These are phyloP conservation scores for Tylochromis polylepis DNA, from an alignment of 2,113 vertebrate species.

Conservation along the genomic window DNA sequence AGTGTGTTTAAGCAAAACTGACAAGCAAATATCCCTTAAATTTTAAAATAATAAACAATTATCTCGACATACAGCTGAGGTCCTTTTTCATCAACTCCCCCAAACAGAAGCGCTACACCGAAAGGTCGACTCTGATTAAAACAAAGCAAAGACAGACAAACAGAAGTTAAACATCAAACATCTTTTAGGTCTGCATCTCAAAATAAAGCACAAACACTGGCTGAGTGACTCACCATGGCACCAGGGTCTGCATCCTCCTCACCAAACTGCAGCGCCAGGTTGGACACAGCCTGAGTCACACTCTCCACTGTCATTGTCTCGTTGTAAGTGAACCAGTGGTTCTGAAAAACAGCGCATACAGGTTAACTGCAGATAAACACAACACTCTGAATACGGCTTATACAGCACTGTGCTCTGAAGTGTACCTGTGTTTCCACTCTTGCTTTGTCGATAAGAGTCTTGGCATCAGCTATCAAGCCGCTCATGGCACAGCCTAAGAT, in stretches of 20 bases:
- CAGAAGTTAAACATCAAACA: not conserved
- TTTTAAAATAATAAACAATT: not conserved
- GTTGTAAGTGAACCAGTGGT: conserved; percentile 99
- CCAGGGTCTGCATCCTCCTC: conserved; percentile 98
- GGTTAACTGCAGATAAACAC: not conserved
- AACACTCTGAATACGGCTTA: not conserved
- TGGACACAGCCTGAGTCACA: conserved; percentile 96
- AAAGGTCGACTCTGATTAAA: conserved; percentile 88
- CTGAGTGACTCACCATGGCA: conserved; percentile 82
- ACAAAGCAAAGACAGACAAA: not conserved
- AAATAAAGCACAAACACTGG: not conserved
- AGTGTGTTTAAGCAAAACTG: not conserved
- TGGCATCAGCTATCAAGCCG: conserved; percentile 96
- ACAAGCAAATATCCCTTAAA: not conserved
- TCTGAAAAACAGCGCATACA: conserved; percentile 67
- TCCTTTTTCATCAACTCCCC: conserved; percentile 96
- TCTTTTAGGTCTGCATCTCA: not conserved
- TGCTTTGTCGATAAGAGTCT: conserved; percentile 98
- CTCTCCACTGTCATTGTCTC: conserved; percentile 98
- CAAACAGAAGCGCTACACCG: conserved; percentile 93
- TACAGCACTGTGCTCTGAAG: not conserved
- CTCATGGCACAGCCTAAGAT: conserved; percentile 96
- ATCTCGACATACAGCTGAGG: conserved; percentile 87
- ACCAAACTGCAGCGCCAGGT: conserved; percentile 95
- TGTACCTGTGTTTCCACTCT: conserved; percentile 97